These are phyloP conservation scores for Caenorhabditis remanei DNA, from an alignment of 1,140 invertebrate genomes.

Conservation along the genomic window DNA sequence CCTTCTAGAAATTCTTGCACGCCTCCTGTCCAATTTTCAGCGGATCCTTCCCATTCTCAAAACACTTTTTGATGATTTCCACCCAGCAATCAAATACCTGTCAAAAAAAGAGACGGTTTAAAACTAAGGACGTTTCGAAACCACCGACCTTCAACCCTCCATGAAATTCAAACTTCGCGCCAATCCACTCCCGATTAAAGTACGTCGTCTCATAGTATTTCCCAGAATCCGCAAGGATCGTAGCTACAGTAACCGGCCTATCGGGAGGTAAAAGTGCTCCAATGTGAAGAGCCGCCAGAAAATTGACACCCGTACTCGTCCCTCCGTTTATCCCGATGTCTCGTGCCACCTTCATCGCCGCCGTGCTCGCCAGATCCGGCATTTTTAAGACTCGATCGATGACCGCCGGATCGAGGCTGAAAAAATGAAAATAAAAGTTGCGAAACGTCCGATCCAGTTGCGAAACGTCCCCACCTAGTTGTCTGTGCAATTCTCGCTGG, in stretches of 20 bases:
- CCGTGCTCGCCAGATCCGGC: slow-evolving; percentile 71
- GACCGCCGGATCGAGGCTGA: slow-evolving; percentile 66
- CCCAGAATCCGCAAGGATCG: slow-evolving; percentile 68
- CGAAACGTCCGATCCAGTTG: neutral
- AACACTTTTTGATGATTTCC: too few relatives aligned
- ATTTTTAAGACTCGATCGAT: slow-evolving; percentile 72
- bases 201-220: slow-evolving; percentile 68
- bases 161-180: slow-evolving; percentile 64
- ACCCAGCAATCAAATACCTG: too few relatives aligned
- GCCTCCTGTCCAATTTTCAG: too few relatives aligned
- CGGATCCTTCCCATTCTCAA: too few relatives aligned
- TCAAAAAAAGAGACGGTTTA: neutral
- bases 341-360: slow-evolving; percentile 71
- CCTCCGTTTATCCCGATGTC: slow-evolving; percentile 69
- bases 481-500: slow-evolving; percentile 63
- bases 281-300: slow-evolving; percentile 68
- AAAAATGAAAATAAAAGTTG: neutral
- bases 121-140: neutral
- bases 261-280: slow-evolving; percentile 35
- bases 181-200: slow-evolving; percentile 70
- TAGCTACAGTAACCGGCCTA: slow-evolving; percentile 57
- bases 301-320: slow-evolving; percentile 71
- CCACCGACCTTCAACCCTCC: slow-evolving; percentile 68
- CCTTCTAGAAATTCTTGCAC: too few relatives aligned
- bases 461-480: slow-evolving; percentile 58